Evolutionary conservation across 1,140 invertebrate genomes (phyloP).

Genomic region (Polypedilum vanderplanki): DNA sequence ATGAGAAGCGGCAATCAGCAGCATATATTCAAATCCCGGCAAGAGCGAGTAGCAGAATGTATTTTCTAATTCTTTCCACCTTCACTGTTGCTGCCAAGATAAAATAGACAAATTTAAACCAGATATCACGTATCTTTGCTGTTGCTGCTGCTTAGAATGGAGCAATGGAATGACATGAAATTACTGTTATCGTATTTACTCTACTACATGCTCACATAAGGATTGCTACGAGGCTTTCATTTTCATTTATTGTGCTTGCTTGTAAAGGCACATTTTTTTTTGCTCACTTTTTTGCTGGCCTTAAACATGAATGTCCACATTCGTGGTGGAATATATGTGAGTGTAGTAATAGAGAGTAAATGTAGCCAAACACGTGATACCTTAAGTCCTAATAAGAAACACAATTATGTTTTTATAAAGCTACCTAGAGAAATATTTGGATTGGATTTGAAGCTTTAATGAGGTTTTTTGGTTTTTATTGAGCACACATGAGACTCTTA

Average conservation of each 20-base stretch:
- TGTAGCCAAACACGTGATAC: constrained; percentile 14
- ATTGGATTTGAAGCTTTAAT: too few relatives aligned
- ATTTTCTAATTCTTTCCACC: background rate
- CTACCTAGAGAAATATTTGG: too few relatives aligned
- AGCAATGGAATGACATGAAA: background rate
- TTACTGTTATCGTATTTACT: constrained; percentile 21
- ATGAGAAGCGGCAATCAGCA: background rate
- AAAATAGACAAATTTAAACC: constrained; percentile 27
- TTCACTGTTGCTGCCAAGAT: background rate
- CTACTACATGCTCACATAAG: background rate
- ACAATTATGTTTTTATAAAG: too few relatives aligned
- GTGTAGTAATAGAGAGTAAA: too few relatives aligned
- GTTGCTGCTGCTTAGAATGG: background rate
- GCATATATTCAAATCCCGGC: background rate
- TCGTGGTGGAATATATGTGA: background rate
- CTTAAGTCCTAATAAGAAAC: background rate
- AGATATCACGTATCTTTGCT: constrained; percentile 26
- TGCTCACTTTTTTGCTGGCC: background rate
- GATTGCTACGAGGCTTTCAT: background rate
- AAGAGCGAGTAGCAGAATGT: background rate
- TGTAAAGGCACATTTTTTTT: background rate
- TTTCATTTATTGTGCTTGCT: too few relatives aligned
- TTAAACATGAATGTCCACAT: background rate
- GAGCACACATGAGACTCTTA: too few relatives aligned
- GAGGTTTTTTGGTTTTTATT: too few relatives aligned